Evolutionary conservation across 2,888 invertebrate genomes (phyloP).

Genomic region (Physocephala rufipes): DNA sequence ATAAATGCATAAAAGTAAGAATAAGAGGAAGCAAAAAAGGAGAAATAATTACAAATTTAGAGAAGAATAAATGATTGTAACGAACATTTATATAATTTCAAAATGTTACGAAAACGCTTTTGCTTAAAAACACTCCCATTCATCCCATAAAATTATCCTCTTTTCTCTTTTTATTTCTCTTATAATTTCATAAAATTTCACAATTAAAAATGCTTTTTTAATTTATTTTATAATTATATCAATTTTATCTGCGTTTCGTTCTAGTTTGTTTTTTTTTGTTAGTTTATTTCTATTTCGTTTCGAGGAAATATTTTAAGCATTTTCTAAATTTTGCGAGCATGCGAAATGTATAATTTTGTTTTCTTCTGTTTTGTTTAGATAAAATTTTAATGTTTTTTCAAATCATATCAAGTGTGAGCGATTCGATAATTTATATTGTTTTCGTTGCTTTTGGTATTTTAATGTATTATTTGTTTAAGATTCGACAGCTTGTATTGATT

Average conservation of each 20-base stretch:
- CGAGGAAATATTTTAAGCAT: constrained; percentile 15
- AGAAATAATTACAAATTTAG: too few relatives aligned
- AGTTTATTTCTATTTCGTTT: constrained; percentile 27
- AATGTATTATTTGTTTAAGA: constrained; percentile 3
- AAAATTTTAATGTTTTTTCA: constrained; percentile 23
- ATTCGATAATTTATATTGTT: constrained; percentile 2
- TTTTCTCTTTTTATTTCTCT: too few relatives aligned
- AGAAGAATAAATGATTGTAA: too few relatives aligned
- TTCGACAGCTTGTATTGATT: constrained; percentile 5
- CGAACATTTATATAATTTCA: too few relatives aligned
- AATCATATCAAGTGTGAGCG: constrained; percentile 9
- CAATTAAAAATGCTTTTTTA: constrained; percentile 24
- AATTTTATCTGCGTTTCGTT: constrained; percentile 17
- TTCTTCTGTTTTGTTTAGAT: not conserved
- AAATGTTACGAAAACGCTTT: too few relatives aligned
- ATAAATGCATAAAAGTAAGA: constrained; percentile 15
- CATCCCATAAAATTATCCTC: too few relatives aligned
- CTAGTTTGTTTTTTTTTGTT: constrained; percentile 22
- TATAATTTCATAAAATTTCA: not conserved
- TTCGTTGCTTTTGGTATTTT: not conserved
- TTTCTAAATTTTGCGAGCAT: not conserved
- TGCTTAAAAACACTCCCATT: too few relatives aligned
- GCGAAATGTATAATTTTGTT: constrained; percentile 3
- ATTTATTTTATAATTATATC: constrained; percentile 17
- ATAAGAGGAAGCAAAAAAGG: not conserved